Evolutionary conservation across 1,140 invertebrate genomes (phyloP).

Genomic region (Brachionus koreanus): DNA sequence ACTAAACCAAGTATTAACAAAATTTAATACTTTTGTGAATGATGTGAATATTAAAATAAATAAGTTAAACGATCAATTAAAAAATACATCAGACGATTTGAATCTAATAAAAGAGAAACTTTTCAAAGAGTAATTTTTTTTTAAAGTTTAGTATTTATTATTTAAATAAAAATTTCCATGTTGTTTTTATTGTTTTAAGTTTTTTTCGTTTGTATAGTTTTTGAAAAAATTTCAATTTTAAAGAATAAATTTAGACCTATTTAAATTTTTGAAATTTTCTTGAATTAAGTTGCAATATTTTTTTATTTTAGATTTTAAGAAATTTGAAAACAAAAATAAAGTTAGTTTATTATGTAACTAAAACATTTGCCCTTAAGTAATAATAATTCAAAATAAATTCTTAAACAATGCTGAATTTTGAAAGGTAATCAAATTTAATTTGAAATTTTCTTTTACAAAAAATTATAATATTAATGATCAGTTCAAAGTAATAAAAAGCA

Average conservation of each 20-base stretch:
- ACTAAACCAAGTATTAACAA: background rate
- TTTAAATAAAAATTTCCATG: background rate
- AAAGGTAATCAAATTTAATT: no score
- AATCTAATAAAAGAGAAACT: background rate
- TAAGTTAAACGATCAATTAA: slow-evolving; percentile 8
- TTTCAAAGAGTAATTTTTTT: background rate
- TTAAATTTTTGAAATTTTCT: background rate
- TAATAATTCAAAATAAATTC: no score
- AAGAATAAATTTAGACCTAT: background rate
- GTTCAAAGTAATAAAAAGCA: no score
- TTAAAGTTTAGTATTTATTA: background rate
- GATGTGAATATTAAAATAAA: background rate
- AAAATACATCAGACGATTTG: background rate
- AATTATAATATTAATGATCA: no score
- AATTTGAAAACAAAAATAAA: no score
- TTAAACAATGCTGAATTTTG: no score
- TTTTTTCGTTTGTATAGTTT: background rate
- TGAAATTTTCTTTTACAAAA: no score
- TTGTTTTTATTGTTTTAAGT: background rate
- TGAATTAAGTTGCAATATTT: no score
- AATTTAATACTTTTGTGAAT: background rate
- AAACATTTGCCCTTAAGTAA: no score
- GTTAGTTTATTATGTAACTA: no score
- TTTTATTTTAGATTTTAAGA: no score
- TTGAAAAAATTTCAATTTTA: background rate